phyloP scores from a whole-genome alignment of 2,797 vertebrate genomes.

The Ataeniobius toweri region DNA sequence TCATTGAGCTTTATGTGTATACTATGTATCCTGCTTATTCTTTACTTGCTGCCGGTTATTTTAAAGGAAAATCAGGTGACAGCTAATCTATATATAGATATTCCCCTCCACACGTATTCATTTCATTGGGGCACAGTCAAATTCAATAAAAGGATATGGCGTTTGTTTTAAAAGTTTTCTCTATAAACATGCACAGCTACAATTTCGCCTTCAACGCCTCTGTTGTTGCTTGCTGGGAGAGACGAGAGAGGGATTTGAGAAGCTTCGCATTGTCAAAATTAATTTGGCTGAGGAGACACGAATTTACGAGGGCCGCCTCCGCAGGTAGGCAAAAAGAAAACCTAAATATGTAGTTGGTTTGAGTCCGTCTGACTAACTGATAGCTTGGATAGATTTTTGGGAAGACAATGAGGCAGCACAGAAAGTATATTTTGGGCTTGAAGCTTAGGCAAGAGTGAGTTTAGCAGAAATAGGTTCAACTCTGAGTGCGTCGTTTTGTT shows the following conservation, averaged over 20 bases:
- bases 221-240: slow-evolving; percentile 28
- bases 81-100: background rate
- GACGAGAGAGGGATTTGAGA: slow-evolving; percentile 17
- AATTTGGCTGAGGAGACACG: slow-evolving; percentile 3
- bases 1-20: no score
- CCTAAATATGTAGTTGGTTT: background rate
- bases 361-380: background rate
- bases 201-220: slow-evolving; percentile 15
- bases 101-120: slow-evolving; percentile 4
- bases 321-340: background rate
- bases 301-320: background rate
- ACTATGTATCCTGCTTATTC: background rate
- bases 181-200: slow-evolving; percentile 39
- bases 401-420: background rate
- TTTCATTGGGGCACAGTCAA: slow-evolving; percentile 41
- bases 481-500: background rate
- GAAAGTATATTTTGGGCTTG: background rate
- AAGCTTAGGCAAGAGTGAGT: background rate
- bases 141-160: slow-evolving; percentile 63
- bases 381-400: background rate
- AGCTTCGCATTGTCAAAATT: slow-evolving; percentile 11
- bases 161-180: slow-evolving; percentile 59
- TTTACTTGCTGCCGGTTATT: background rate
- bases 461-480: background rate
- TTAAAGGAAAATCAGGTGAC: background rate